These are phyloP conservation scores for Poecilia wingei DNA, from an alignment of 2,797 vertebrate species.

Conservation along the genomic window DNA sequence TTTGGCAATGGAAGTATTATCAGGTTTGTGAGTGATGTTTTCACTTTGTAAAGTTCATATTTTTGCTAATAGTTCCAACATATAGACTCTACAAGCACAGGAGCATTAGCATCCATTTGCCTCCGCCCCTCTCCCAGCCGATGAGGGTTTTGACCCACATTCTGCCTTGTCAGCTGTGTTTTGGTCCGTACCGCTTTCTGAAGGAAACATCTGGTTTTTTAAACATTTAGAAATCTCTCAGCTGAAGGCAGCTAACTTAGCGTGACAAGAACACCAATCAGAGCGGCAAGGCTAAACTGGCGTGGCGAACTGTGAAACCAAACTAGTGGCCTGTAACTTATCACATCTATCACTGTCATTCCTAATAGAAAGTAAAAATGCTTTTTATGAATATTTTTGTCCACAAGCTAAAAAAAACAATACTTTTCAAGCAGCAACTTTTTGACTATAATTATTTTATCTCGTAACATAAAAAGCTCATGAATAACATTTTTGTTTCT, in stretches of 20 bases:
- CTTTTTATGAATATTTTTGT: neutral
- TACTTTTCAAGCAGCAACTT: neutral
- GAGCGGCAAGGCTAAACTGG: neutral
- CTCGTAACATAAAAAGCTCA: neutral
- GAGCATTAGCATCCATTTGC: neutral
- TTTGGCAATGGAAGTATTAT: neutral
- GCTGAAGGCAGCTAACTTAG: neutral
- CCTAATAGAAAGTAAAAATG: neutral
- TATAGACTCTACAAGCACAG: neutral
- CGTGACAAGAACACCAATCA: neutral
- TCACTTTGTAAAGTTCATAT: neutral
- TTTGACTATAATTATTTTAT: neutral
- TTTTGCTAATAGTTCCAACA: neutral
- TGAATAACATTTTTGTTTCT: neutral
- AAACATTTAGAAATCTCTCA: neutral
- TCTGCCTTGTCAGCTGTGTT: neutral
- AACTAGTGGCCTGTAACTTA: neutral
- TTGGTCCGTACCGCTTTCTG: neutral
- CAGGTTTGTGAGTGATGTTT: neutral
- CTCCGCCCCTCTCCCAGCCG: no score
- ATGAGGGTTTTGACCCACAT: no score
- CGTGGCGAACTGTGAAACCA: neutral
- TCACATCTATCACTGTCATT: neutral
- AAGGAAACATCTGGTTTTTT: conserved; percentile 8
- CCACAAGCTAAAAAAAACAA: neutral